Percentiles rank a stretch among this genome's conserved stretches.
Conservation (phyloP, 35 echinoderm and acorn worm genomes). For the Patiria miniata region DNA sequence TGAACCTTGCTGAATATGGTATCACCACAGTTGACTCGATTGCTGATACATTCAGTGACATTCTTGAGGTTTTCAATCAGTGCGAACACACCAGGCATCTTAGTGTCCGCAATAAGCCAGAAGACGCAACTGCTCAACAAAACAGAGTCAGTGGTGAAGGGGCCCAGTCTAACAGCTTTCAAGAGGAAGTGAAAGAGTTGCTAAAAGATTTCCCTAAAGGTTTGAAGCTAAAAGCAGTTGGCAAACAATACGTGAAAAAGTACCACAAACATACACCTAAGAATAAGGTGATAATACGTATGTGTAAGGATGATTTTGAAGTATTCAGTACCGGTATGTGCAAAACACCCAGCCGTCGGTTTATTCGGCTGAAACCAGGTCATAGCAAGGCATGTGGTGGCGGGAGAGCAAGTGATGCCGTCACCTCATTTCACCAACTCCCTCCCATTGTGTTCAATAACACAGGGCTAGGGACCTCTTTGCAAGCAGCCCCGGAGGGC, state of each 20-base stretch:
- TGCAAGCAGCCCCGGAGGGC: too few relatives aligned
- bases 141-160: background rate
- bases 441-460: too few relatives aligned
- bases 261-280: background rate
- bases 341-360: background rate
- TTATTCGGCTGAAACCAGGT: background rate
- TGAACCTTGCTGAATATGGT: background rate
- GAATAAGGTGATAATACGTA: background rate
- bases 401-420: too few relatives aligned
- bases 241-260: background rate
- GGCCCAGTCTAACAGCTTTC: background rate
- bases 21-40: background rate
- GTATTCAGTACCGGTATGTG: conserved; percentile 10
- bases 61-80: background rate
- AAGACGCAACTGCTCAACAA: background rate
- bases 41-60: background rate
- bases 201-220: background rate
- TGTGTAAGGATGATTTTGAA: background rate
- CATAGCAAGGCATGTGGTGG: too few relatives aligned
- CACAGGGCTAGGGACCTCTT: too few relatives aligned
- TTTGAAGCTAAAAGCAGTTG: background rate
- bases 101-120: background rate
- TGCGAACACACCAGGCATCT: background rate
- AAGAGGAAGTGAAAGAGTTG: background rate
- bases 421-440: too few relatives aligned